Conservation (phyloP, 2,797 vertebrate species). For the Malurus splendens region DNA sequence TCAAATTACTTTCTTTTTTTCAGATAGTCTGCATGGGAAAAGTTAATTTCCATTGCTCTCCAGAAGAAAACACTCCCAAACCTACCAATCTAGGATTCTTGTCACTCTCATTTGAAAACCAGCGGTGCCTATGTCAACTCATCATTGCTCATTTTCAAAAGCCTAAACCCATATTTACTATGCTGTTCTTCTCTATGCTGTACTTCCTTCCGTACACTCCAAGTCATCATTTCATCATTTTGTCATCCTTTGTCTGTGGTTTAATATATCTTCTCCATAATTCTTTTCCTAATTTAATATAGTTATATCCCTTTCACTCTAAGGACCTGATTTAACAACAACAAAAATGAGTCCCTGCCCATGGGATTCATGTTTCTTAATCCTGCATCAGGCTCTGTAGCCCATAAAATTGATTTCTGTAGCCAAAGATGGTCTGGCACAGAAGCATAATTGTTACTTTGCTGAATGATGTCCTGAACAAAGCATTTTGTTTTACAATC, state of each 20-base stretch:
- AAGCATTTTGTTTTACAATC: constrained; percentile 2
- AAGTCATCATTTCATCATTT: constrained; percentile 52
- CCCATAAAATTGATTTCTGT: constrained; percentile 25
- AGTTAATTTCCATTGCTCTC: constrained; percentile 46
- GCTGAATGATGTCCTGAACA: neutral
- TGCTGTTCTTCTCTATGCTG: constrained; percentile 55
- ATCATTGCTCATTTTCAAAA: constrained; percentile 64
- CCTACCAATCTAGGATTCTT: constrained; percentile 35
- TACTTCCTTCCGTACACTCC: constrained; percentile 57
- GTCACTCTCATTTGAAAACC: constrained; percentile 64
- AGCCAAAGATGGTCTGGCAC: neutral
- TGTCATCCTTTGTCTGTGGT: constrained; percentile 53
- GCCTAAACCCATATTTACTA: constrained; percentile 52
- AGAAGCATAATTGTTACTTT: constrained; percentile 26
- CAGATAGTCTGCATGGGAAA: constrained; percentile 60
- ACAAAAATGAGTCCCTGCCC: neutral
- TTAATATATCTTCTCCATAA: constrained; percentile 32
- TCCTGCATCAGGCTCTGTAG: neutral
- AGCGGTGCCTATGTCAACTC: constrained; percentile 41
- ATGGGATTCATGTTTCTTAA: constrained; percentile 4
- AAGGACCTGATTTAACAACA: constrained; percentile 29
- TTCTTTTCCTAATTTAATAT: constrained; percentile 35
- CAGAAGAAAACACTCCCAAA: constrained; percentile 52
- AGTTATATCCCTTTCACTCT: constrained; percentile 21
- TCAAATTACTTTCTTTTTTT: constrained; percentile 42